Evolutionary conservation across 2,888 invertebrate species (phyloP).

Genomic region (Andricus quercusramuli): DNA sequence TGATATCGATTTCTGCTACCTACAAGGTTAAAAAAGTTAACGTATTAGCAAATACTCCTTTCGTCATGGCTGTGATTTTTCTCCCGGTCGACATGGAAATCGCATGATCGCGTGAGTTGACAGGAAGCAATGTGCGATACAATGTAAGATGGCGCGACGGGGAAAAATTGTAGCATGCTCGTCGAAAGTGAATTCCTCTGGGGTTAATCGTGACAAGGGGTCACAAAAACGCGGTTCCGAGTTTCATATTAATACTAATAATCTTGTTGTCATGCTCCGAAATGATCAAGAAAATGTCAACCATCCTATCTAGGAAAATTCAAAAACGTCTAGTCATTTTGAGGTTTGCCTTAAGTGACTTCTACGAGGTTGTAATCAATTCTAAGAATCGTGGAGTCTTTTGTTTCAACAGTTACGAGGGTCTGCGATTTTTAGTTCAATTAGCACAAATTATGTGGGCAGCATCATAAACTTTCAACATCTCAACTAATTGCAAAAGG

Average conservation of each 20-base stretch:
- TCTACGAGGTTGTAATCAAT: background rate
- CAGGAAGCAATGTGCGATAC: conserved; percentile 50
- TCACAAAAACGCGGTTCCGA: conserved; percentile 52
- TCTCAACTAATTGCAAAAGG: conserved; percentile 20
- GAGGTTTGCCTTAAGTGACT: background rate
- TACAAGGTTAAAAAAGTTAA: background rate
- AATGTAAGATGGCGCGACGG: conserved; percentile 38
- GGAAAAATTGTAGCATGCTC: conserved; percentile 55
- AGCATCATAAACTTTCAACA: background rate
- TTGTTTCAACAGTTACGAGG: background rate
- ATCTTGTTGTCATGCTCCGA: conserved; percentile 55
- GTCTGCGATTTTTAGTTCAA: background rate
- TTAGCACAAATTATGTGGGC: background rate
- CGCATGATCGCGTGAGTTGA: conserved; percentile 66
- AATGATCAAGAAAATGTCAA: background rate
- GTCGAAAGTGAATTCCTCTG: conserved; percentile 47
- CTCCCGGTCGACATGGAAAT: conserved; percentile 53
- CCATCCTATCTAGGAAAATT: background rate
- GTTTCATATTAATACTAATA: conserved; percentile 60
- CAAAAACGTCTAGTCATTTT: background rate
- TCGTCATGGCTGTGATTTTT: conserved; percentile 63
- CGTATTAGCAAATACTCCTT: conserved; percentile 34
- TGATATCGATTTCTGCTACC: background rate
- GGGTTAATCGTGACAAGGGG: conserved; percentile 49
- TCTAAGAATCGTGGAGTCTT: background rate